Percentiles rank a stretch among this genome's conserved stretches.
Conservation (phyloP, 2,797 vertebrate genomes). For the Onychomys leucogaster region DNA sequence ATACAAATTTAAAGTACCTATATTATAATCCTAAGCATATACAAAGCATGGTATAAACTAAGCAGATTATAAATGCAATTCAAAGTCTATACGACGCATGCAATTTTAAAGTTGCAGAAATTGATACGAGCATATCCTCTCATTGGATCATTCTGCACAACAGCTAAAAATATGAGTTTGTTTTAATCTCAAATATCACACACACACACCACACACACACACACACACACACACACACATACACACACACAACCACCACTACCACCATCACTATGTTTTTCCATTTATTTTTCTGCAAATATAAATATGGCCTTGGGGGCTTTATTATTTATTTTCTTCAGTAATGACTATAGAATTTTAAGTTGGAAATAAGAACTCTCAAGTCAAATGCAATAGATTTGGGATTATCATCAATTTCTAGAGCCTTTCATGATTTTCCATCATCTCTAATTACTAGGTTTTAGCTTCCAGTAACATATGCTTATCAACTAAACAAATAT, state of each 20-base stretch:
- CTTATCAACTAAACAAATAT: background rate
- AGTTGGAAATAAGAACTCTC: background rate
- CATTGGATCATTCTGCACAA: background rate
- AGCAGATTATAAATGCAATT: background rate
- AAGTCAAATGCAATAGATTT: background rate
- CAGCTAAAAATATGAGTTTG: background rate
- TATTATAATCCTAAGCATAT: background rate
- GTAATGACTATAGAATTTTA: background rate
- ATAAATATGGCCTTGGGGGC: background rate
- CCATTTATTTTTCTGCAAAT: background rate
- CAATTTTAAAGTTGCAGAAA: background rate
- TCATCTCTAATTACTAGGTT: background rate
- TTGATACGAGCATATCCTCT: background rate
- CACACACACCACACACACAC: background rate
- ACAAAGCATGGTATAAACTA: background rate
- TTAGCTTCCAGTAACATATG: background rate
- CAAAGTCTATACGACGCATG: background rate
- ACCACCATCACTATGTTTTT: background rate
- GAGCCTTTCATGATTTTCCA: background rate
- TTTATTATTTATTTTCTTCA: slow-evolving; percentile 3
- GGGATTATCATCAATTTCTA: background rate
- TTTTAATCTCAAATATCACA: background rate
- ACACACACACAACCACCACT: background rate
- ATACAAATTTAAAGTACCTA: background rate
- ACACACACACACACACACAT: background rate